phyloP scores from a whole-genome alignment of 2,888 invertebrate species.

The Sphinx pinastri region DNA sequence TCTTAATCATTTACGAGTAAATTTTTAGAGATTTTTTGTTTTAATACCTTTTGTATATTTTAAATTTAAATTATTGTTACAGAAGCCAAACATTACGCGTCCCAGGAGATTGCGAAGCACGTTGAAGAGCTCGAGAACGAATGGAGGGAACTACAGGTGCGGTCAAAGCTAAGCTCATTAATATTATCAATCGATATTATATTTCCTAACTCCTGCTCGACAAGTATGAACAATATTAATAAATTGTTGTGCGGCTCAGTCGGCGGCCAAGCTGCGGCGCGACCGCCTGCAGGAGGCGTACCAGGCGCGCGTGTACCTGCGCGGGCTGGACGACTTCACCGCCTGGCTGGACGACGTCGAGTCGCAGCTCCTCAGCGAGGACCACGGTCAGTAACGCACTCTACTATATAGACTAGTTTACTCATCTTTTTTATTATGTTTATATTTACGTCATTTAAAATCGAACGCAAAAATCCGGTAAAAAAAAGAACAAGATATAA shows the following conservation, averaged over 20 bases:
- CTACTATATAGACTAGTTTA: too few species aligned
- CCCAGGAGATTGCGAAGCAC: slow-evolving; percentile 91
- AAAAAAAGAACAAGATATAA: too few species aligned
- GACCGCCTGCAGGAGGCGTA: slow-evolving; percentile 95
- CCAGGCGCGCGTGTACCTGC: slow-evolving; percentile 93
- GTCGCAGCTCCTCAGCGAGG: slow-evolving; percentile 76
- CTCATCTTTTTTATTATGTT: too few species aligned
- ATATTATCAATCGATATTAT: neutral
- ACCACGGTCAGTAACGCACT: slow-evolving; percentile 59
- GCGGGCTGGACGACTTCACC: slow-evolving; percentile 96
- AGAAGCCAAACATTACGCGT: slow-evolving; percentile 93
- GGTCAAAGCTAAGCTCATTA: neutral
- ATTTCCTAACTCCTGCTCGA: too few species aligned
- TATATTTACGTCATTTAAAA: too few species aligned
- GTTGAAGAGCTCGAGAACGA: slow-evolving; percentile 93
- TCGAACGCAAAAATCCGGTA: too few species aligned
- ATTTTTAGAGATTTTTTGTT: neutral
- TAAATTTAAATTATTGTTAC: slow-evolving; percentile 43
- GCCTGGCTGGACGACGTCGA: slow-evolving; percentile 94
- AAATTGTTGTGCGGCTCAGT: slow-evolving; percentile 48
- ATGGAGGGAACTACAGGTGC: slow-evolving; percentile 92
- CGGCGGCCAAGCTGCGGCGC: slow-evolving; percentile 92
- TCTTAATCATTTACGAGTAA: neutral
- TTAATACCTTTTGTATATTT: neutral
- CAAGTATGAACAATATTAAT: neutral